Percentiles rank a stretch among this genome's conserved stretches.
phyloP scores from a whole-genome alignment of 1,140 invertebrate species.

The Vanessa atalanta region DNA sequence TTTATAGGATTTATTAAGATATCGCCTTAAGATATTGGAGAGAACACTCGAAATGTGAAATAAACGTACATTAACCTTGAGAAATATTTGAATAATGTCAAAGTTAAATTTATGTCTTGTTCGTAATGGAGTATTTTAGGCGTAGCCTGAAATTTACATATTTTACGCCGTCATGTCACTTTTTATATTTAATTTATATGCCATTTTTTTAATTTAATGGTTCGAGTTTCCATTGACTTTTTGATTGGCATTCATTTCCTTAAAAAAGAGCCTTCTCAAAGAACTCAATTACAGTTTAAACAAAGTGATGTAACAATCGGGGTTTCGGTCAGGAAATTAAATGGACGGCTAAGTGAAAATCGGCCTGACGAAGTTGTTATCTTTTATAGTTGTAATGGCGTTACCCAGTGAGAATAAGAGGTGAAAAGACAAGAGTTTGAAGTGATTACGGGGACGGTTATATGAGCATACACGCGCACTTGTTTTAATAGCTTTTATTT shows the following conservation, averaged over 20 bases:
- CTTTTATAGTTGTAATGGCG: constrained; percentile 55
- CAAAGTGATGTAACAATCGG: constrained; percentile 73
- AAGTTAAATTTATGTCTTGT: constrained; percentile 32
- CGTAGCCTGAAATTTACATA: constrained; percentile 29
- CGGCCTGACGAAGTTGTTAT: constrained; percentile 61
- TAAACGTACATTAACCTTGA: constrained; percentile 46
- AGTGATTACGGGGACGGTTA: constrained; percentile 59
- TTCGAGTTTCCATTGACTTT: constrained; percentile 45
- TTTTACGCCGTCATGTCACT: background rate
- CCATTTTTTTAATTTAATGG: constrained; percentile 53
- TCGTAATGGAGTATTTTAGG: constrained; percentile 6
- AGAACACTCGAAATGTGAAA: constrained; percentile 56
- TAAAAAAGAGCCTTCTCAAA: constrained; percentile 68
- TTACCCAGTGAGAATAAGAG: constrained; percentile 39
- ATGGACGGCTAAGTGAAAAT: constrained; percentile 66
- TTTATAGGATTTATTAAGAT: constrained; percentile 80
- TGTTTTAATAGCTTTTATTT: constrained; percentile 50
- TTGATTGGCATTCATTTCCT: constrained; percentile 71
- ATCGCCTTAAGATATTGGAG: constrained; percentile 71
- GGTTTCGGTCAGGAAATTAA: constrained; percentile 77
- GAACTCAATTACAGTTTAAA: constrained; percentile 77
- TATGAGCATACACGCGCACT: constrained; percentile 48
- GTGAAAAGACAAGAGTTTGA: constrained; percentile 57
- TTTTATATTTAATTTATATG: constrained; percentile 35
- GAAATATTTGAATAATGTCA: constrained; percentile 32